Conservation (phyloP, 2,797 vertebrate genomes). For the Neostethus bicornis region DNA sequence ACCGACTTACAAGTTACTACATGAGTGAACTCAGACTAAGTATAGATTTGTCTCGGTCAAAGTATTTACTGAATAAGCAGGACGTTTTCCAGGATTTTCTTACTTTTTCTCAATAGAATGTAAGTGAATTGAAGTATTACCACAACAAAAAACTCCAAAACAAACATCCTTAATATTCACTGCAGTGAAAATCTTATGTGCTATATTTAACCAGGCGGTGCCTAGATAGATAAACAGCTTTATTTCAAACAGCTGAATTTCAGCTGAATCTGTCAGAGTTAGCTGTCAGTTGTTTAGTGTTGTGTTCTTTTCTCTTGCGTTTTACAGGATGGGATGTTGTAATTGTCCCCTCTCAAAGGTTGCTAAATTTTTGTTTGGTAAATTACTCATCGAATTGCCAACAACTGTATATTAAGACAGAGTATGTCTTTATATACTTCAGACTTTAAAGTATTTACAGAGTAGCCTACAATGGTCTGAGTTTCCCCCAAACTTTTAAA, state of each 20-base stretch:
- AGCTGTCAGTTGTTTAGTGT: conserved; percentile 12
- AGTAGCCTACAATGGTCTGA: background rate
- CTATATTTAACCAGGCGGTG: conserved; percentile 8
- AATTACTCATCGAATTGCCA: conserved; percentile 5
- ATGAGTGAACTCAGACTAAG: conserved; percentile 56
- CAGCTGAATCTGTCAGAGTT: background rate
- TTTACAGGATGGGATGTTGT: conserved; percentile 11
- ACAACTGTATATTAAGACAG: conserved; percentile 9
- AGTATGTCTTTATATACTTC: background rate
- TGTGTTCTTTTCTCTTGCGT: conserved; percentile 9
- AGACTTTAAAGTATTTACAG: background rate
- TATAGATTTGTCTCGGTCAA: conserved; percentile 54
- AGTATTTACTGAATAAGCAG: conserved; percentile 38
- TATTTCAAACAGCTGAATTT: conserved; percentile 14
- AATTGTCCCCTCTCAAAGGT: conserved; percentile 11
- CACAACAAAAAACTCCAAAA: background rate
- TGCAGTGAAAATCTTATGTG: conserved; percentile 19
- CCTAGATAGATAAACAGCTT: conserved; percentile 17
- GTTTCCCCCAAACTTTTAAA: too few relatives aligned
- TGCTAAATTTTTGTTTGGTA: conserved; percentile 1
- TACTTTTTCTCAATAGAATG: conserved; percentile 6
- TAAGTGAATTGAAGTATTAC: conserved; percentile 6
- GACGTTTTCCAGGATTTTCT: conserved; percentile 31
- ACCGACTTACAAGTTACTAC: conserved; percentile 27
- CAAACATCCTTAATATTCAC: conserved; percentile 4